Base-by-base conservation (phyloP, 2,113 vertebrate species). In the Aplodontia rufa region DNA sequence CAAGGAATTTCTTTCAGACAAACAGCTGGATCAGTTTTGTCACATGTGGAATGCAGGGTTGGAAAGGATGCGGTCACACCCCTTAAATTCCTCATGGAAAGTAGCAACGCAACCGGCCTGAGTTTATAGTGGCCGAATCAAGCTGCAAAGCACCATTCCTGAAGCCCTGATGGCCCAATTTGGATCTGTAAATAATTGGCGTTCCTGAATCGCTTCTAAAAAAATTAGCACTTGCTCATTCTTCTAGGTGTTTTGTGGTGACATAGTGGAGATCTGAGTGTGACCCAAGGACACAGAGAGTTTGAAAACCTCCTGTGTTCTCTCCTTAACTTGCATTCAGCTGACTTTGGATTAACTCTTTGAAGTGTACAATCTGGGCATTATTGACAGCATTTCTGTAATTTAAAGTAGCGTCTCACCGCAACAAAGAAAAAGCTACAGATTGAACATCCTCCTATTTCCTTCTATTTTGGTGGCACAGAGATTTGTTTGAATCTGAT, bases 81-180 rank as follows among this genome's bases (percentile, higher is more conserved):
- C 97, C 96, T 97, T 96, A 96, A 97, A 97, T 97, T 98, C 97
- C 96, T 97, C 95, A 95, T 93, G 96, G 93, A 97, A 98, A 97
- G 87, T 93, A 85, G 97, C 93, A 97, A 96, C 89, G 86, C 94
- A 97, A 96, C 94, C 8, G 14, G 95, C 89, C 75, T 16, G 83
- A 78, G 93, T 97, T 97, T 94, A 81, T 93, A 91, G 96, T 93
- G 96, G 95, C 86, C 84, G 68, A 75, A 90, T 17, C 1, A 74
- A 90, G 91, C 95, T 75, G 84, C 2, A 8, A 62, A 94, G 75
- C 86, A 62, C 80, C 83, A 82, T 95, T 97, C 90, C 75, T 91
- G 74, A 91, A 92, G 93, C 89, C 91, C 94, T 60, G 2, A 8
- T 93, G 94, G 94, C 95, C 91, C 91, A 85, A 40, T 97, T 96